phyloP scores from a whole-genome alignment of 2,888 invertebrate genomes.

The Peribatodes rhomboidaria region DNA sequence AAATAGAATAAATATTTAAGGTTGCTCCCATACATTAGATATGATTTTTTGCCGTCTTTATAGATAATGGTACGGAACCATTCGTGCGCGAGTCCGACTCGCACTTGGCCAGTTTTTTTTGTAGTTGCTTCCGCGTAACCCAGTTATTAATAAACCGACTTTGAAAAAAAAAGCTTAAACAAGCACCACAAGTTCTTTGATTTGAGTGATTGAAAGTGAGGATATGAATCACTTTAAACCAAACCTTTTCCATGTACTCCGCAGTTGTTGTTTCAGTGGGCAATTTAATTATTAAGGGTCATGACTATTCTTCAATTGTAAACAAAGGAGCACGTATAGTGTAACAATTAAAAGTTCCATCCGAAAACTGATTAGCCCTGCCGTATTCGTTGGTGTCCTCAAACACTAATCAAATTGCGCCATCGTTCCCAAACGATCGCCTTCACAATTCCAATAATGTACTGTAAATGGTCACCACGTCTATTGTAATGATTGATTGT shows the following conservation, averaged over 20 bases:
- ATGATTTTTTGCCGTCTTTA: too few relatives aligned
- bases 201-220: too few relatives aligned
- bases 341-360: slow-evolving; percentile 24
- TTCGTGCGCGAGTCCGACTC: too few relatives aligned
- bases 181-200: too few relatives aligned
- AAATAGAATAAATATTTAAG: too few relatives aligned
- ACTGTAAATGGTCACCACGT: slow-evolving; percentile 55
- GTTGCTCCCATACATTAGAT: too few relatives aligned
- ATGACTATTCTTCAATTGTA: background rate
- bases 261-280: slow-evolving; percentile 10
- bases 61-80: too few relatives aligned
- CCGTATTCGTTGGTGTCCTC: slow-evolving; percentile 23
- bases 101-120: too few relatives aligned
- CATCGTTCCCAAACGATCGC: slow-evolving; percentile 20
- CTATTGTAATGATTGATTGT: slow-evolving; percentile 58
- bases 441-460: slow-evolving; percentile 30
- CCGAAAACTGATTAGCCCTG: slow-evolving; percentile 18
- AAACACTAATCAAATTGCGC: slow-evolving; percentile 26
- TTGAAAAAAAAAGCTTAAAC: too few relatives aligned
- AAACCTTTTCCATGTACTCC: slow-evolving; percentile 21
- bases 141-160: too few relatives aligned
- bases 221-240: background rate
- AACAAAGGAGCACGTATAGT: background rate
- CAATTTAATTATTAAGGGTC: slow-evolving; percentile 1
- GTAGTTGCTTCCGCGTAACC: too few relatives aligned